Evolutionary conservation across 2,113 vertebrate genomes (phyloP), one percentile per base, ranked within the genome.

Genomic region (Equus quagga): DNA sequence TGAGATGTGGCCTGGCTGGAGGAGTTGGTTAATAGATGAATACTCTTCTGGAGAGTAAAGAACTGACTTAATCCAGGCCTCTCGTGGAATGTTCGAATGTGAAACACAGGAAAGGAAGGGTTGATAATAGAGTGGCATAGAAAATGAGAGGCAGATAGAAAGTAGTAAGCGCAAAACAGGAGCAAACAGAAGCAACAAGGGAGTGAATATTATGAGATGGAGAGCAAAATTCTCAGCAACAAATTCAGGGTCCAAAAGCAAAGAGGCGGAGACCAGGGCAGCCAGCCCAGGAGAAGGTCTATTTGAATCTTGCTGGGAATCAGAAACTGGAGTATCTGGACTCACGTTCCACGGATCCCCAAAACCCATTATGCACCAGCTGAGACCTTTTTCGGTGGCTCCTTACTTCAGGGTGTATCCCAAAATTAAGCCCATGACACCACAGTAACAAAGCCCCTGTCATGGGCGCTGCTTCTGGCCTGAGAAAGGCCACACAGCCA

Each of bases 141-240:
- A 56, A n/a, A 56, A 56, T 7, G 33, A 60, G 49, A 70, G 28
- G 26, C n/a, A 23, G 44, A n/a, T 51, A 65, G 54, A 85, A 91
- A 65, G n/a, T 14, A n/a, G 28, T 31, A 13, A 87, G 46, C 31
- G 64, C 17, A 54, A 56, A 18, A 8, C 62, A 31, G 36, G 62
- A 80, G 5, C n/a, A 58, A 28, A 73, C 1, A 41, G 54, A 80
- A 56, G 26, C 33, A 46, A 33, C 1, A 24, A 44, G 41, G 5
- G 33, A 33, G 36, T n/a, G 36, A 49, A 56, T 5, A 18, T 5
- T 17, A 8, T 0, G 8, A 13, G 5, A 7, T 12, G 1, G 72
- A 54, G 26, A 51, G 28, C 23, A 15, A 21, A 70, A 82, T 17
- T 54, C 18, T 4, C 1, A 72, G 44, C 15, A 18, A 23, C 51